phyloP scores from a whole-genome alignment of 2,888 invertebrate genomes.

The Athripsodes cinereus region DNA sequence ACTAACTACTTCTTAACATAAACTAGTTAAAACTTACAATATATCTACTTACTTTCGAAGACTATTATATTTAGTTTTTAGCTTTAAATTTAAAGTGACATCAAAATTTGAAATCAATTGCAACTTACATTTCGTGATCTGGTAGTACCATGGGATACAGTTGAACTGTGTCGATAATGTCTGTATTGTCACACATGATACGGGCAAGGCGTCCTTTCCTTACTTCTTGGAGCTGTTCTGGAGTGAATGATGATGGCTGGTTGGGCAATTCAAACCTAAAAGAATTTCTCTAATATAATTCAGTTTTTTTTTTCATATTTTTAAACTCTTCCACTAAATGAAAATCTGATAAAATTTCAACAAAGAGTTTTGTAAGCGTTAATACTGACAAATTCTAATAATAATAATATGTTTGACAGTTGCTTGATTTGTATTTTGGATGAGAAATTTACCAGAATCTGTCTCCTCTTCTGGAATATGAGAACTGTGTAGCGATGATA shows the following conservation, averaged over 20 bases:
- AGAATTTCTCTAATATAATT: no score
- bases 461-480: slow-evolving; percentile 82
- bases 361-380: background rate
- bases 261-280: slow-evolving; percentile 78
- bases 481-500: slow-evolving; percentile 89
- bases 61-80: no score
- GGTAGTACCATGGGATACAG: slow-evolving; percentile 88
- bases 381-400: background rate
- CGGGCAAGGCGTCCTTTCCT: slow-evolving; percentile 75
- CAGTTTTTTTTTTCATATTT: no score
- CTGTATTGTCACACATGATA: slow-evolving; percentile 87
- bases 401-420: background rate
- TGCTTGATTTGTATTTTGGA: background rate
- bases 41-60: no score
- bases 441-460: slow-evolving; percentile 68
- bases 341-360: no score
- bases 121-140: slow-evolving; percentile 85
- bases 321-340: no score
- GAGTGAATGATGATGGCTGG: slow-evolving; percentile 86
- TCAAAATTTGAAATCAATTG: background rate
- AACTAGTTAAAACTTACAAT: no score
- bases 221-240: slow-evolving; percentile 78
- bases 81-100: background rate
- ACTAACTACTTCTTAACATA: no score
- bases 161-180: slow-evolving; percentile 85